phyloP scores from a whole-genome alignment of 2,797 vertebrate species.

The Enteromius unitaeniatus region DNA sequence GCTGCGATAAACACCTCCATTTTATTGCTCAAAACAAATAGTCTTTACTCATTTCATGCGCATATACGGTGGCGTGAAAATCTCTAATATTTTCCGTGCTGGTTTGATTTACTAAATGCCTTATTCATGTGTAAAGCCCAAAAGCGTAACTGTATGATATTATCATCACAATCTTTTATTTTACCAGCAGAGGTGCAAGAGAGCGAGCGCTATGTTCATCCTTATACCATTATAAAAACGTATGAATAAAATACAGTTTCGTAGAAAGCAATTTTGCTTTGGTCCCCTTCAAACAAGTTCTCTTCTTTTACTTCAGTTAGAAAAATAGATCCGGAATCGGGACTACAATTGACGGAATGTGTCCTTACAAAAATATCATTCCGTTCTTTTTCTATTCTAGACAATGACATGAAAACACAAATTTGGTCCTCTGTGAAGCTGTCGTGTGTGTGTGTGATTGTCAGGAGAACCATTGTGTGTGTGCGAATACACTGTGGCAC shows the following conservation, averaged over 20 bases:
- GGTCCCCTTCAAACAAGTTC: slow-evolving; percentile 76
- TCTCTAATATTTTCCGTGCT: slow-evolving; percentile 54
- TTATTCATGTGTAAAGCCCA: slow-evolving; percentile 60
- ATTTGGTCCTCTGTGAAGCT: slow-evolving; percentile 64
- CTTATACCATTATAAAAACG: slow-evolving; percentile 76
- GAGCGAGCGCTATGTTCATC: slow-evolving; percentile 67
- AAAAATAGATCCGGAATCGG: slow-evolving; percentile 81
- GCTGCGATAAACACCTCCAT: slow-evolving; percentile 59
- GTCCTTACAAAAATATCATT: slow-evolving; percentile 83
- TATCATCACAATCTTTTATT: neutral
- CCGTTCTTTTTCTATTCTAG: slow-evolving; percentile 67
- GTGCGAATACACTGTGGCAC: slow-evolving; percentile 51
- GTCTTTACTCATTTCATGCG: slow-evolving; percentile 30
- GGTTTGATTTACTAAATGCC: slow-evolving; percentile 48
- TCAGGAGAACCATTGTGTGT: slow-evolving; percentile 54
- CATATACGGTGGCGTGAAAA: slow-evolving; percentile 39
- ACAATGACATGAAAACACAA: slow-evolving; percentile 66
- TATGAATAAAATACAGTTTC: slow-evolving; percentile 77
- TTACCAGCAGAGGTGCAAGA: slow-evolving; percentile 29
- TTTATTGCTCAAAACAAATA: slow-evolving; percentile 73
- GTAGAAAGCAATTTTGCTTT: slow-evolving; percentile 74
- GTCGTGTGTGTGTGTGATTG: slow-evolving; percentile 47
- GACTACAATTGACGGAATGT: slow-evolving; percentile 69
- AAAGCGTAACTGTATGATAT: slow-evolving; percentile 38
- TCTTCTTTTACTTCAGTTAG: slow-evolving; percentile 76